Evolutionary conservation across 2,888 invertebrate genomes (phyloP), one percentile per base, ranked within the genome.

Genomic region (Sabatieria punctata): DNA sequence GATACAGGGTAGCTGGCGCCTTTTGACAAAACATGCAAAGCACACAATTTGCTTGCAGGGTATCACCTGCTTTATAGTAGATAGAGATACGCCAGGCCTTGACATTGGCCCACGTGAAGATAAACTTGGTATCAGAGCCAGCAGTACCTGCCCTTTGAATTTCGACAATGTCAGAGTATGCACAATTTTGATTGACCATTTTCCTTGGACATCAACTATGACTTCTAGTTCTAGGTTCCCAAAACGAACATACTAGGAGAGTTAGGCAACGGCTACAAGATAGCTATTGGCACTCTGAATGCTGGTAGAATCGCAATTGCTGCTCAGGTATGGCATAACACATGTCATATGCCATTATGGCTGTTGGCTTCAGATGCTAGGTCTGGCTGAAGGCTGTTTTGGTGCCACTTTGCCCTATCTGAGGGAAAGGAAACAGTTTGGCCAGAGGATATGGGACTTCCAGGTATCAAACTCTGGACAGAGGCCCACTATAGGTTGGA

Each of bases 391-490:
- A 66, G 95, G 95, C 0, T 84, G 85, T 58, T 80, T 91, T 65
- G 85, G 93, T 68, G 82, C 80, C 30, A 86, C 93, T n/a, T 78
- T 95, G 45, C 86, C 86, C 0, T 95, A 95, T 67, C 80, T 88
- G 2, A 71, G 86, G 37, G 88, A 95, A 60, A 76, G 95, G 59
- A 84, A 84, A 60, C 95, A 95, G 69, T 95, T 95, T 69, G 86
- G 86, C 22, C 77, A 80, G 54, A 77, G 78, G 51, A 78, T 95
- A 52, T 93, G 78, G 65, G 78, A 79, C 52, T 93, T 86, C 71
- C 95, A 93, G 77, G 86, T 83, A 69, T 8, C 4, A 19, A n/a
- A n/a, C n/a, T n/a, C n/a, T n/a, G n/a, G n/a, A n/a, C n/a, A n/a
- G n/a, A n/a, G n/a, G n/a, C n/a, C n/a, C n/a, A n/a, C n/a, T n/a